Evolutionary conservation across 2,888 invertebrate species (phyloP), one percentile per base, ranked within the genome.

Genomic region (Phasia obesa): DNA sequence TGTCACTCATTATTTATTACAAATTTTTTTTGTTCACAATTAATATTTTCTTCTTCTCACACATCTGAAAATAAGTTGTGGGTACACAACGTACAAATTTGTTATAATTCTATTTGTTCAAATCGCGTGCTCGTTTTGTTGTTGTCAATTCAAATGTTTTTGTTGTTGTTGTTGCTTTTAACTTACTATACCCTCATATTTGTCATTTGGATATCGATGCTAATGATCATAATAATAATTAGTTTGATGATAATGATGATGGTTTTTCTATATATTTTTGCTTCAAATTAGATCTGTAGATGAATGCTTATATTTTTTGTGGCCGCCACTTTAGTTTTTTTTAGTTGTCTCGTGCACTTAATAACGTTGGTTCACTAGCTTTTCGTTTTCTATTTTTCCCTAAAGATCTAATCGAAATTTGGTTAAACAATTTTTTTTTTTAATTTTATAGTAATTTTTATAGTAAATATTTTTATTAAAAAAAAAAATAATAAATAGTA

Each of bases 341-440:
- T 82, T 83, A 83, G 83, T 83, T 83, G 75, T 83, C 74, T 83
- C 75, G 79, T 71, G 75, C 75, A 71, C 75, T 79, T 83, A 83
- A 83, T 65, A 83, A 67, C 78, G 70, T 70, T 70, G 38, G 74
- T 74, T 62, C 62, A 42, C 42, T 81, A 60, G 5, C 35, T 49
- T 81, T 44, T 42, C n/a, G 25, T 38, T 44, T 59, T 62, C 13
- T 0, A 5, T 27, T 21, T 53, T 53, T 73, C 53, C 21, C 42
- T 17, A 6, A 15, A n/a, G 6, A 38, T 23, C 21, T 27, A 27
- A 70, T 70, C n/a, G 57, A 19, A 51, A 60, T 51, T 38, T 49
- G n/a, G 31, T 71, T 13, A 23, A n/a, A 35, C 4, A 35, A 21
- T 47, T 0, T 9, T 25, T 47, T 13, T 15, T 15, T 42, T 3